Evolutionary conservation across 1,140 invertebrate genomes (phyloP).

Genomic region (Leptestheria dahalacensis): DNA sequence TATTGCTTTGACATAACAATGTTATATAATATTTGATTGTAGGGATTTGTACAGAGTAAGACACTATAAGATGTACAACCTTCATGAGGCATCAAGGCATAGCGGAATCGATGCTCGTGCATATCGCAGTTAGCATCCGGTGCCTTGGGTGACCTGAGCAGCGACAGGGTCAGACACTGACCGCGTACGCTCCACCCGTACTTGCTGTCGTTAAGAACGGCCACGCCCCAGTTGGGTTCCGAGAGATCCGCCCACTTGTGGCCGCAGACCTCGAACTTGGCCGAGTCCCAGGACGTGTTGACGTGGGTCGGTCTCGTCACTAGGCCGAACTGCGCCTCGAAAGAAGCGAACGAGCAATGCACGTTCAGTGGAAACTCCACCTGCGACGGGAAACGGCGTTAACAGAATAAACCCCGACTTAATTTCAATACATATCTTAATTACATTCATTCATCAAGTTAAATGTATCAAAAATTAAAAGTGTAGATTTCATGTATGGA

Average conservation of each 20-base stretch:
- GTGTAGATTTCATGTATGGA: too few species aligned
- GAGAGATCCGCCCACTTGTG: slow-evolving; percentile 37
- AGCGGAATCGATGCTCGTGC: slow-evolving; percentile 33
- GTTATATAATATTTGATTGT: background rate
- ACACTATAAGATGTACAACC: slow-evolving; percentile 23
- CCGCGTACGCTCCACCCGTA: slow-evolving; percentile 35
- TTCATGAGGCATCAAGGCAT: slow-evolving; percentile 36
- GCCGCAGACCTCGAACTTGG: slow-evolving; percentile 38
- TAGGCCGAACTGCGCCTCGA: slow-evolving; percentile 37
- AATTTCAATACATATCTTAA: too few species aligned
- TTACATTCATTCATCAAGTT: too few species aligned
- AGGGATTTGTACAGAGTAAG: background rate
- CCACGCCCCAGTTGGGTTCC: slow-evolving; percentile 34
- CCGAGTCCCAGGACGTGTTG: slow-evolving; percentile 41
- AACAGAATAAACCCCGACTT: too few species aligned
- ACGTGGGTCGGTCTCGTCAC: slow-evolving; percentile 33
- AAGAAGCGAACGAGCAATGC: slow-evolving; percentile 28
- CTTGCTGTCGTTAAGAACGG: slow-evolving; percentile 37
- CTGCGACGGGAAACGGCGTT: too few species aligned
- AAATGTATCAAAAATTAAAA: too few species aligned
- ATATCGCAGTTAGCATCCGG: slow-evolving; percentile 37
- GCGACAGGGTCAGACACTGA: slow-evolving; percentile 31
- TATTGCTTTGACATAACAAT: slow-evolving; percentile 7
- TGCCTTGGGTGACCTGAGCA: slow-evolving; percentile 34
- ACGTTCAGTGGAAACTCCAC: slow-evolving; percentile 35